These are phyloP conservation scores for Scelioninae gen. 1 DNA, from an alignment of 2,888 invertebrate genomes.

Conservation along the genomic window DNA sequence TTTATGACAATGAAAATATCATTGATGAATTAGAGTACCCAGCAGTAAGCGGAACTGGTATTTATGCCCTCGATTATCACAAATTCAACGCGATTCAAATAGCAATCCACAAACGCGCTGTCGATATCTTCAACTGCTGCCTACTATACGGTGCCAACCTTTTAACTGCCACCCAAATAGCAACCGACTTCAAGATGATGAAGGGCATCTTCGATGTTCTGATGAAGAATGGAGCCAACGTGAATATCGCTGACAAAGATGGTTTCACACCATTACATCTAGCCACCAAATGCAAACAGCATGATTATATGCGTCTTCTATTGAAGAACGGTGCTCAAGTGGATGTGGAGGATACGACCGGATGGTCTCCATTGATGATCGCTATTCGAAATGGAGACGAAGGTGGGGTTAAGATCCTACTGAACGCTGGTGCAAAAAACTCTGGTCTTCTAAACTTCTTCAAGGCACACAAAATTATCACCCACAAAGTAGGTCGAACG, in stretches of 20 bases:
- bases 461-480: no score
- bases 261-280: constrained; percentile 40
- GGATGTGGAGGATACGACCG: constrained; percentile 21
- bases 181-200: constrained; percentile 33
- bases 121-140: constrained; percentile 33
- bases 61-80: constrained; percentile 9
- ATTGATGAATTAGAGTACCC: constrained; percentile 31
- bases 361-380: constrained; percentile 29
- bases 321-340: constrained; percentile 36
- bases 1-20: constrained; percentile 6
- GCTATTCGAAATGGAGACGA: constrained; percentile 24
- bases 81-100: constrained; percentile 49
- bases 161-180: constrained; percentile 5
- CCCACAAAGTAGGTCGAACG: no score
- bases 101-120: constrained; percentile 45
- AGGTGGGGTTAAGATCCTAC: no score
- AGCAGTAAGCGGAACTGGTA: neutral
- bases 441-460: no score
- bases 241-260: constrained; percentile 15
- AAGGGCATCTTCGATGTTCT: constrained; percentile 20
- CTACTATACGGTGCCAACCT: constrained; percentile 25
- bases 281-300: constrained; percentile 37
- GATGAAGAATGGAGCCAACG: constrained; percentile 18
- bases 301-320: constrained; percentile 41
- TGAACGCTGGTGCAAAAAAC: no score